Base-by-base conservation (phyloP, 1,140 invertebrate species). In the Magallana gigas region DNA sequence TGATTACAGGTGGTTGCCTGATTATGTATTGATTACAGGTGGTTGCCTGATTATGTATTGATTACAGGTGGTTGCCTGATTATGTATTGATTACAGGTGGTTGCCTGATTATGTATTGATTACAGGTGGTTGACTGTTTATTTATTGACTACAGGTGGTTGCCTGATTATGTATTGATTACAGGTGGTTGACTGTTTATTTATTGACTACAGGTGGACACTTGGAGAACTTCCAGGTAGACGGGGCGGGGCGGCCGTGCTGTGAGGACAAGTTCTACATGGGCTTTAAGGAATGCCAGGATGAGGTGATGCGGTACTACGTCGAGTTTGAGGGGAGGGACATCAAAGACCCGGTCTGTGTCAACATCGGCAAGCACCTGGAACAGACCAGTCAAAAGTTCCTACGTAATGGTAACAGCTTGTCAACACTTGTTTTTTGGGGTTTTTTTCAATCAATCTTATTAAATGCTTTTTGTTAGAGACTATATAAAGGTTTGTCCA, bases 231-330 rank as follows among this genome's bases (percentile, higher is more conserved):
- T 82, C 86, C 82, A 71, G 81, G 82, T 87, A 14, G 86, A 84
- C 16, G 86, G 86, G 5, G 57, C 58, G 12, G 82, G 18, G 0
- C 62, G 58, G 56, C 11, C 60, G 7, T 91, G 90, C 29, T 91
- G 91, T 88, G 87, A 88, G 12, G 96, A 97, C 68, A 96, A 96
- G 84, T 88, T 97, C 91, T 96, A 96, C 80, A 91, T 96, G 8
- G 98, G 98, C 3, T 99, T 97, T 95, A 97, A 98, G 93, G 98
- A 98, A 93, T 98, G 98, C 90, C 96, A 98, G 89, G 97, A 97
- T 64, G 98, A 99, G 93, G 96, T 97, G 0, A 97, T 98, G 95
- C 96, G 98, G 90, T 99, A 98, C 94, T 96, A 99, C 18, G 97
- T 98, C 1, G 98, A 99, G 91, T 96, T 96, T 0, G 97, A 98